Conservation (phyloP, 2,797 vertebrate species). For the Melanotaenia parkinsoni region DNA sequence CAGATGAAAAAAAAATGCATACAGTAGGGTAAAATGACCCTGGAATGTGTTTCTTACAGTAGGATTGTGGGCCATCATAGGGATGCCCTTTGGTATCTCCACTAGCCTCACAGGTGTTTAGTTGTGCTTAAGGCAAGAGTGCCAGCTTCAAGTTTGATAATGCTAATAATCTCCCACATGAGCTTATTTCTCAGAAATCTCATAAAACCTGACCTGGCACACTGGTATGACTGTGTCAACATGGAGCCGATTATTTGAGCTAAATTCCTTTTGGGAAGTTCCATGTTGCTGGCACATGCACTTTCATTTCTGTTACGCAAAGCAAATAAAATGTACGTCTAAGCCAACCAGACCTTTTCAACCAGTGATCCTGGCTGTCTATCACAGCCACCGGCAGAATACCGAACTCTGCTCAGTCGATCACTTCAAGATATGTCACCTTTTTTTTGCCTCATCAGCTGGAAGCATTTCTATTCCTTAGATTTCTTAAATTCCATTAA, state of each 20-base stretch:
- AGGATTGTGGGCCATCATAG: slow-evolving; percentile 24
- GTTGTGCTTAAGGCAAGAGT: slow-evolving; percentile 28
- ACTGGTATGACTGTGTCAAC: slow-evolving; percentile 18
- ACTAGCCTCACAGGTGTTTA: slow-evolving; percentile 26
- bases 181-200: slow-evolving; percentile 50
- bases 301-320: slow-evolving; percentile 1
- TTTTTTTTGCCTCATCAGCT: background rate
- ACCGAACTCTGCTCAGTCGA: slow-evolving; percentile 3
- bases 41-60: slow-evolving; percentile 6
- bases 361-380: background rate
- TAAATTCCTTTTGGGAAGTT: background rate
- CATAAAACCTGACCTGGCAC: slow-evolving; percentile 20
- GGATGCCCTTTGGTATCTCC: slow-evolving; percentile 29
- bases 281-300: background rate
- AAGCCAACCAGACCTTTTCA: slow-evolving; percentile 4
- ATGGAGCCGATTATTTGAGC: slow-evolving; percentile 16
- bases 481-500: background rate
- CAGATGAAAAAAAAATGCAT: slow-evolving; percentile 33
- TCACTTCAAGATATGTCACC: background rate
- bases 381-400: slow-evolving; percentile 1
- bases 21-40: slow-evolving; percentile 31
- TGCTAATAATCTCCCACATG: slow-evolving; percentile 55
- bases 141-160: slow-evolving; percentile 44
- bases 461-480: background rate
- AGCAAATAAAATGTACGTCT: background rate